Base-by-base conservation (phyloP, 2,888 invertebrate species). In the Polyommatus iphigenia region DNA sequence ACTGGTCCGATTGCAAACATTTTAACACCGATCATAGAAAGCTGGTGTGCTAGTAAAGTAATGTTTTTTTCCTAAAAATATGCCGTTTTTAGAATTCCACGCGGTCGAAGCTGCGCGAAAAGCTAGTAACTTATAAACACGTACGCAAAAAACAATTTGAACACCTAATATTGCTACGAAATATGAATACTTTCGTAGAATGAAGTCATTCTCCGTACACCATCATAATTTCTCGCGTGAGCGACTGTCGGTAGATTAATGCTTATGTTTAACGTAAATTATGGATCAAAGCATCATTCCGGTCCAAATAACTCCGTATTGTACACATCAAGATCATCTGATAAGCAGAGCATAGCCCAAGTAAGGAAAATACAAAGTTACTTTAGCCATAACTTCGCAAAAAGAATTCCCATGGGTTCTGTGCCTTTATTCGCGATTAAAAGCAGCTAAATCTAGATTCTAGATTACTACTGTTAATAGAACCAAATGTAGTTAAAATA, bases 281-380 rank as follows among this genome's bases (percentile, higher is more conserved):
- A 67, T 32, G 67, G 32, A 67, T 67, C 67, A 24, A 62, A 62
- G 29, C 67, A 67, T 67, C 67, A 67, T 67, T 67, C 67, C 67
- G 67, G 67, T 67, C 67, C 67, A 67, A 29, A 67, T 67, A 67
- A 8, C 13, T 62, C 2, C 0, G 67, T 67, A 18, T 67, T 67
- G 32, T 67, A 67, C 67, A 15, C 67, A 32, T 67, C 67, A 67
- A 67, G 67, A 67, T 67, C 24, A 24, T 62, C 67, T 6, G 67
- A 67, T 67, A 67, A 67, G 67, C 67, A 67, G 32, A 67, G 67
- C 67, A 32, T 67, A 1, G 67, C 67, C 67, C 24, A 29, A 15
- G 67, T 2, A 29, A 67, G 6, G 29, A 67, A 32, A 67, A 54
- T 54, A 54, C 18, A 54, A 54, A 54, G 54, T 54, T 54, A 54